phyloP scores from a whole-genome alignment of 2,113 vertebrate species.

The Epinephelus cyanopodus region DNA sequence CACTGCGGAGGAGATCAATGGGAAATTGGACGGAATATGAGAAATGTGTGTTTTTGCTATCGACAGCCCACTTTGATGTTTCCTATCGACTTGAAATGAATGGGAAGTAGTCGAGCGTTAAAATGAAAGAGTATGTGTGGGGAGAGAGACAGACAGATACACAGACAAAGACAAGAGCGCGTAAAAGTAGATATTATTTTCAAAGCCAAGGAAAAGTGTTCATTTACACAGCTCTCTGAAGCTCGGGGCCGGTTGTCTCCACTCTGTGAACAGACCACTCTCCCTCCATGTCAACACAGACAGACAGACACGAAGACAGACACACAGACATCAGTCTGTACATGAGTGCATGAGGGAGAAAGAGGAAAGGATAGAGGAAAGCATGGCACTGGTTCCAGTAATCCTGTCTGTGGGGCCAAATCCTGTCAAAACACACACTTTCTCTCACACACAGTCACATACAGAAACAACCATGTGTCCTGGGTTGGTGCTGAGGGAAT shows the following conservation, averaged over 20 bases:
- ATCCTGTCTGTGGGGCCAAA: conserved; percentile 40
- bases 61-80: conserved; percentile 62
- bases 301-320: conserved; percentile 6
- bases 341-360: conserved; percentile 16
- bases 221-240: conserved; percentile 54
- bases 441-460: not conserved
- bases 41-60: conserved; percentile 54
- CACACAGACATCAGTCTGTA: conserved; percentile 11
- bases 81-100: conserved; percentile 60
- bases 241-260: conserved; percentile 5
- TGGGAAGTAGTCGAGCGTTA: conserved; percentile 52
- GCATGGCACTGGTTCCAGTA: conserved; percentile 31
- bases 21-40: conserved; percentile 61
- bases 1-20: conserved; percentile 52
- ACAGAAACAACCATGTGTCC: conserved; percentile 7
- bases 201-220: conserved; percentile 47
- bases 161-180: not conserved
- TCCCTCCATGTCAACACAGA: conserved; percentile 19
- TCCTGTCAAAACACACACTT: conserved; percentile 44
- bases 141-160: not conserved
- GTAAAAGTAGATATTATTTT: conserved; percentile 36
- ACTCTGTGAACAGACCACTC: conserved; percentile 19
- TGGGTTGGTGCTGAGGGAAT: conserved; percentile 30
- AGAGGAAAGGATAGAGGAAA: conserved; percentile 13
- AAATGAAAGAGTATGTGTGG: conserved; percentile 34